Base-by-base conservation (phyloP, 2,113 vertebrate genomes). In the Nasalis larvatus region DNA sequence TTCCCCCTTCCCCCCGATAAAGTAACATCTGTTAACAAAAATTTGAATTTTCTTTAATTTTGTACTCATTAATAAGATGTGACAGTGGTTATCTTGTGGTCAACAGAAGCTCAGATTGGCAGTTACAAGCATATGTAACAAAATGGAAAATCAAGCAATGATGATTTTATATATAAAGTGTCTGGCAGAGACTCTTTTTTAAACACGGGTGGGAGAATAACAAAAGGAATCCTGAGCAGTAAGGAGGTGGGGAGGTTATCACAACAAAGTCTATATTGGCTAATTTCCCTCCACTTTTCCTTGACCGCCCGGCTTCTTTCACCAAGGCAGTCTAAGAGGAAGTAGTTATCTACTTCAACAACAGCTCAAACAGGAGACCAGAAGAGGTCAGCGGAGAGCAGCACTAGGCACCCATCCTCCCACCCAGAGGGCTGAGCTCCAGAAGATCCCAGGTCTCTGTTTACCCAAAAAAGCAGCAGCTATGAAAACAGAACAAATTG, bases 321-420 rank as follows among this genome's bases (percentile, higher is more conserved):
- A n/a, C 16, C 20, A 14, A 35, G 81, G n/a, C 47, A 45, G 42
- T 25, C 30, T 49, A 40, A 45, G 35, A 45, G 17, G 69, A 42
- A 74, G 58, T 0, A 4, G 78, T 78, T n/a, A 14, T 40, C 9
- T 37, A 40, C 21, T 35, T 60, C 63, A 52, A 86, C 6, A 35
- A 37, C 54, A 92, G 30, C 76, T 92, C 71, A 20, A 81, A 40
- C 13, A 52, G 32, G 45, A 91, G 86, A 77, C 97, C 95, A 97
- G 95, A 92, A 95, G 96, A 87, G 95, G 95, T 82, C 97, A 96
- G 69, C 14, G 77, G 95, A 83, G 95, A 91, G 89, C 93, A 96
- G 47, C 0, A 10, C 56, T 32, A 42, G 80, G 83, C 66, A 47
- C 40, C 52, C 13, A 52, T 12, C 18, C 37, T 76, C 14, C 10